phyloP scores from a whole-genome alignment of 2,797 vertebrate genomes.

The Ibycter americanus region DNA sequence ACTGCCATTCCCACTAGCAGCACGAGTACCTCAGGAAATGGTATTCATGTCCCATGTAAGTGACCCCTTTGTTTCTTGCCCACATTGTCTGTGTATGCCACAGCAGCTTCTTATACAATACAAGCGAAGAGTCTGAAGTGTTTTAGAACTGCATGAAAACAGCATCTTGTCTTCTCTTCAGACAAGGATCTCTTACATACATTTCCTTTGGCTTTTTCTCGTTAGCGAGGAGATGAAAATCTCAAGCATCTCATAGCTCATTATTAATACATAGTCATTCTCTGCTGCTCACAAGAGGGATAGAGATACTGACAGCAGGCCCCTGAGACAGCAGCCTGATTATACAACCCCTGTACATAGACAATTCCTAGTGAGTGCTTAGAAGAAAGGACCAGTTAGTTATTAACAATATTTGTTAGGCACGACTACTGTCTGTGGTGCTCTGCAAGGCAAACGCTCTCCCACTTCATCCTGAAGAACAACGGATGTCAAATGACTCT shows the following conservation, averaged over 20 bases:
- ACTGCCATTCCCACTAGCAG: background rate
- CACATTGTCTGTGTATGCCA: background rate
- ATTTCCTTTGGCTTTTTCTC: conserved; percentile 13
- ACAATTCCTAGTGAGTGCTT: background rate
- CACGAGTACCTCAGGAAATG: background rate
- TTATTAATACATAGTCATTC: conserved; percentile 29
- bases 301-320: background rate
- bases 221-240: background rate
- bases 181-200: background rate
- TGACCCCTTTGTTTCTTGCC: background rate
- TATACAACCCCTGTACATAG: background rate
- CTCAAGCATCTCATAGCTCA: background rate
- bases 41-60: background rate
- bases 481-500: background rate
- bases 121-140: background rate
- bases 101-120: background rate
- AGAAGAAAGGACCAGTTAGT: conserved; percentile 11
- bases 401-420: background rate
- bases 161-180: background rate
- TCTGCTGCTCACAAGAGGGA: background rate
- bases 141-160: background rate
- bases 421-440: background rate
- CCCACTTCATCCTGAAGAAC: background rate
- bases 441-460: background rate
- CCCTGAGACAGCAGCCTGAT: background rate